Conservation (phyloP, 2,113 vertebrate species). For the Lota lota region DNA sequence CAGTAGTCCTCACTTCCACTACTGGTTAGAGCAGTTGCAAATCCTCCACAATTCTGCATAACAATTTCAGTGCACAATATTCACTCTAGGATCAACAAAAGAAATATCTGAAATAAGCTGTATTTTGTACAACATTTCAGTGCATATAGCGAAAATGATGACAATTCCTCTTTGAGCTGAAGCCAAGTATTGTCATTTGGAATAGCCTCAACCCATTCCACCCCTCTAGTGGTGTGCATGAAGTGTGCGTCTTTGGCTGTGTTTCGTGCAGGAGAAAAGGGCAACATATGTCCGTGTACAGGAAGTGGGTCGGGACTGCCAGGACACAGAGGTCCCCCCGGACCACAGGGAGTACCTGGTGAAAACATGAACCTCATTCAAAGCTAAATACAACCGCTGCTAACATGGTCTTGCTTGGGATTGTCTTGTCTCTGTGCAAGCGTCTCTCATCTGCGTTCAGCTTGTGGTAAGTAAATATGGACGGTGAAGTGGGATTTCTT, state of each 20-base stretch:
- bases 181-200: too few species aligned
- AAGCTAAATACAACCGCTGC: background rate
- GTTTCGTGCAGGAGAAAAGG: slow-evolving; percentile 50
- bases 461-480: background rate
- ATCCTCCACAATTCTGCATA: too few species aligned
- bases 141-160: too few species aligned
- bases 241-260: background rate
- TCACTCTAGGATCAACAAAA: too few species aligned
- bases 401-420: too few species aligned
- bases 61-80: too few species aligned
- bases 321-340: slow-evolving; percentile 51
- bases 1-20: background rate
- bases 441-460: background rate
- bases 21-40: too few species aligned
- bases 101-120: too few species aligned
- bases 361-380: slow-evolving; percentile 10
- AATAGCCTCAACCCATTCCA: too few species aligned
- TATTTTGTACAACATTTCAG: too few species aligned
- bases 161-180: too few species aligned
- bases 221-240: too few species aligned
- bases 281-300: slow-evolving; percentile 39
- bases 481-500: background rate
- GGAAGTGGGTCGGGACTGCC: slow-evolving; percentile 15
- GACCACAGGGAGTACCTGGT: slow-evolving; percentile 56
- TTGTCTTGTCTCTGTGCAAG: background rate